phyloP scores from a whole-genome alignment of 2,888 invertebrate species.

The Diplazon laetatorius region DNA sequence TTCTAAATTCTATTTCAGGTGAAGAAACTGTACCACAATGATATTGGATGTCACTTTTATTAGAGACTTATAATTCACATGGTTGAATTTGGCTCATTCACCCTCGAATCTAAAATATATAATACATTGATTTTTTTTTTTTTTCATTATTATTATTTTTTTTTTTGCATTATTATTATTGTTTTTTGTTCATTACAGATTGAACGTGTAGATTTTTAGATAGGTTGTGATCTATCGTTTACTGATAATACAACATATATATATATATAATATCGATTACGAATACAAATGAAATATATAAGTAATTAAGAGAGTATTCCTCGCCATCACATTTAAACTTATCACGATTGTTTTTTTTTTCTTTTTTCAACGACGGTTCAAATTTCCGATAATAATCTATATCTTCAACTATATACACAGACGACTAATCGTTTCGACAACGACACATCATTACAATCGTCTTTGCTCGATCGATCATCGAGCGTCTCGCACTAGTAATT shows the following conservation, averaged over 20 bases:
- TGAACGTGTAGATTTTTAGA: conserved; percentile 40
- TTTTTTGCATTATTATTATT: too few relatives aligned
- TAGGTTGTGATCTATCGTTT: conserved; percentile 35
- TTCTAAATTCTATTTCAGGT: too few relatives aligned
- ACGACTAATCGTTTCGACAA: conserved; percentile 54
- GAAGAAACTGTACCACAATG: conserved; percentile 14
- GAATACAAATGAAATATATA: conserved; percentile 59
- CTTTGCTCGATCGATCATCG: conserved; percentile 15
- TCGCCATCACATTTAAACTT: conserved; percentile 63
- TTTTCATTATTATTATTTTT: too few relatives aligned
- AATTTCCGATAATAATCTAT: conserved; percentile 40
- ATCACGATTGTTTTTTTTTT: too few relatives aligned
- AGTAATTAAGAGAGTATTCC: conserved; percentile 58
- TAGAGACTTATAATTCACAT: conserved; percentile 62
- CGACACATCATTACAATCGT: conserved; percentile 42
- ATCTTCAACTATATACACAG: conserved; percentile 63
- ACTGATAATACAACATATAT: conserved; percentile 42
- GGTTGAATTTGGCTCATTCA: conserved; percentile 48
- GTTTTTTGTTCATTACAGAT: conserved; percentile 11
- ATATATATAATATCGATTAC: conserved; percentile 47
- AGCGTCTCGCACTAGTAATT: conserved; percentile 4
- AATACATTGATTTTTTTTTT: conserved; percentile 55
- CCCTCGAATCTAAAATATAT: conserved; percentile 57
- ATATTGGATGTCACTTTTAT: conserved; percentile 61
- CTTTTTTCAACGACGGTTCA: too few relatives aligned